phyloP scores from a whole-genome alignment of 2,797 vertebrate species.

The Malacoctenus gilli region DNA sequence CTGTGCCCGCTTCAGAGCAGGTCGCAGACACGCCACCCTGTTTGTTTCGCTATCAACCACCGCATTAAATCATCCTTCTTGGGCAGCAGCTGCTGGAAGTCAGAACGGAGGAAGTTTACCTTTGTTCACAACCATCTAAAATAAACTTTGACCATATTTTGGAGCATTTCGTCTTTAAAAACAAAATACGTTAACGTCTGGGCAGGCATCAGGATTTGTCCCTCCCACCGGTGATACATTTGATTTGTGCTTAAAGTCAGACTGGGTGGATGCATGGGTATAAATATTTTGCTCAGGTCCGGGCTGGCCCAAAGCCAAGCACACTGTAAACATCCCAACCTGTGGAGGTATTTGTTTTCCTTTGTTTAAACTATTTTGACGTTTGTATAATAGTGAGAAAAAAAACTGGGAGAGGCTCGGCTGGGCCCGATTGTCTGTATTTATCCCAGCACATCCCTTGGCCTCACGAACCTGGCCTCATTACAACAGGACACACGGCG shows the following conservation, averaged over 20 bases:
- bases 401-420: conserved; percentile 66
- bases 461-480: conserved; percentile 56
- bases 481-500: conserved; percentile 41
- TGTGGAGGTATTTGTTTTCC: conserved; percentile 81
- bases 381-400: conserved; percentile 81
- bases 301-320: conserved; percentile 74
- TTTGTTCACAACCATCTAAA: conserved; percentile 62
- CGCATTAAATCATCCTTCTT: conserved; percentile 56
- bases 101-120: conserved; percentile 55
- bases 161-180: conserved; percentile 17
- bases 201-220: conserved; percentile 1
- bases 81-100: conserved; percentile 12
- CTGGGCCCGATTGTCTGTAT: conserved; percentile 75
- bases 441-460: conserved; percentile 79
- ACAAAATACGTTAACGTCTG: conserved; percentile 15
- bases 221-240: conserved; percentile 18
- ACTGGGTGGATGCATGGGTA: conserved; percentile 47
- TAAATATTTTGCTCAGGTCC: conserved; percentile 69
- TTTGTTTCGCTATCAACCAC: conserved; percentile 59
- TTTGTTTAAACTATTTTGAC: conserved; percentile 85
- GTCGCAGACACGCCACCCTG: conserved; percentile 51
- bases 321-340: conserved; percentile 83
- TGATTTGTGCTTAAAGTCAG: conserved; percentile 27
- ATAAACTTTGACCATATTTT: conserved; percentile 57
- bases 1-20: conserved; percentile 48